Base-by-base conservation (phyloP, 2,888 invertebrate species). In the Ligdia adustata region DNA sequence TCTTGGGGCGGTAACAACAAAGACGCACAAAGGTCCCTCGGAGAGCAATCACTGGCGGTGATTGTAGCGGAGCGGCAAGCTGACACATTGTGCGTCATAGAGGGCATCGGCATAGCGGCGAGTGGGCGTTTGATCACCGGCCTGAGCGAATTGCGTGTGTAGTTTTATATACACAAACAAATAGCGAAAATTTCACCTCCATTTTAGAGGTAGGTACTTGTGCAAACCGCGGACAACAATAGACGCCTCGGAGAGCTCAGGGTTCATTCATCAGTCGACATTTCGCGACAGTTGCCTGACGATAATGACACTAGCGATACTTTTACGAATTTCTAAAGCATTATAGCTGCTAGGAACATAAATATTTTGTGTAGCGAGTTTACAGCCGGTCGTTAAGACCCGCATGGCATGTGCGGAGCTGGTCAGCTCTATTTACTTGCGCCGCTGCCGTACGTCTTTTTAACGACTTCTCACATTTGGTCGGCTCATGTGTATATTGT, bases 1-100 rank as follows among this genome's bases (percentile, higher is more conserved):
- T 70, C 66, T 53, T 55, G 62, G 70, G 74, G 81, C 85, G 85
- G 86, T 69, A 72, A 70, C 75, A 75, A 82, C 78, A 87, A 86
- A 84, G 79, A 66, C 49, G 32, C 46, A 51, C 52, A 72, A 72
- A 62, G 62, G 66, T 63, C 61, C 72, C 64, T 71, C 72, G 49
- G 64, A 69, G 71, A 75, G 75, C 69, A 82, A 82, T 82, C 79
- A 79, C 69, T 63, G 69, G 64, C 69, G 67, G 74, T 82, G 79
- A 82, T 78, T 79, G 71, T 69, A 70, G 64, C 70, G 67, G 69
- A 59, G 66, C 66, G 70, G 63, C 60, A 72, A 58, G 57, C 52
- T 69, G 68, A 63, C 62, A 68, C 62, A 63, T 60, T 58, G 58
- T 57, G 55, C 57, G 61, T n/a, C n/a, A n/a, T n/a, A n/a, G n/a